phyloP scores from a whole-genome alignment of 2,113 vertebrate genomes.

The Crypturellus undulatus region DNA sequence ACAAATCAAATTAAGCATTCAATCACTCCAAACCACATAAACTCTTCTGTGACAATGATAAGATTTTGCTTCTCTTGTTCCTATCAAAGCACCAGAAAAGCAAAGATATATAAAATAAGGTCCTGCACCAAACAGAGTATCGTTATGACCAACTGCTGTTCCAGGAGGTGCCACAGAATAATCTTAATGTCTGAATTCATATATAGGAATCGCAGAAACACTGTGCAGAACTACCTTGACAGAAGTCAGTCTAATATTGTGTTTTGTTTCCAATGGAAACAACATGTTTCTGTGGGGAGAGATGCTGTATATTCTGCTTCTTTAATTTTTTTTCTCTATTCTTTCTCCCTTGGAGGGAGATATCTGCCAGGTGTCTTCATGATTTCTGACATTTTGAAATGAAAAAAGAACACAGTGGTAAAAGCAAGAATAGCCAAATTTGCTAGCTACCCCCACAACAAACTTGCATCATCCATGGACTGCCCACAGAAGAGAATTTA shows the following conservation, averaged over 20 bases:
- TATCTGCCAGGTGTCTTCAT: not conserved
- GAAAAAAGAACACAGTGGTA: not conserved
- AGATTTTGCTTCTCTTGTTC: not conserved
- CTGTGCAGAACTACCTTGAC: not conserved
- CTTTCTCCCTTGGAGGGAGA: not conserved
- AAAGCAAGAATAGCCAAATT: not conserved
- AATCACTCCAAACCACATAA: not conserved
- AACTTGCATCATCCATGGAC: not conserved
- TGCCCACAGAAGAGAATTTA: accelerated
- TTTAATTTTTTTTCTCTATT: not conserved
- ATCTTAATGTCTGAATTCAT: not conserved
- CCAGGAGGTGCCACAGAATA: not conserved
- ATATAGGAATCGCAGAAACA: not conserved
- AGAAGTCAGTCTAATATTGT: not conserved
- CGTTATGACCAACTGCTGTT: not conserved
- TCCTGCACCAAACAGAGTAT: not conserved
- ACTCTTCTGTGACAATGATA: not conserved
- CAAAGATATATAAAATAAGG: not conserved
- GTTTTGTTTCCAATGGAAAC: not conserved
- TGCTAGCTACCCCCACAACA: not conserved
- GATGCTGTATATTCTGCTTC: not conserved
- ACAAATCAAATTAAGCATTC: not conserved
- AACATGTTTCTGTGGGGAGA: not conserved
- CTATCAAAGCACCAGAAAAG: not conserved
- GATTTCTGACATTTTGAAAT: not conserved